A percentile compares a stretch with the other conserved stretches of the same genome.
Conservation (phyloP, 2,888 invertebrate genomes). For the Campopleginae sp. region DNA sequence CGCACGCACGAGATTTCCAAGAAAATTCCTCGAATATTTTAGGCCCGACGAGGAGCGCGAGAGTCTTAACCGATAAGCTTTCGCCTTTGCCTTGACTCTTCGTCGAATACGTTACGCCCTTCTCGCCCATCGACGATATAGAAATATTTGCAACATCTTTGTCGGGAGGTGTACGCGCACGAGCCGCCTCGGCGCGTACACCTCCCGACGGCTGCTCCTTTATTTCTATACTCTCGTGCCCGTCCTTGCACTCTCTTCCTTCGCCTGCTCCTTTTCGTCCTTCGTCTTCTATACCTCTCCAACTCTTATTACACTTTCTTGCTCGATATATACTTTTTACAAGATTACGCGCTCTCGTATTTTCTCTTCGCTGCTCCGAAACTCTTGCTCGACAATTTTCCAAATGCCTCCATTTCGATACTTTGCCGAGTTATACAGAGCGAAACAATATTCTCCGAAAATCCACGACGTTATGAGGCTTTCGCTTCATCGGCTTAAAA, state of each 20-base stretch:
- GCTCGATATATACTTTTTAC: slow-evolving; percentile 63
- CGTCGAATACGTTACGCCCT: neutral
- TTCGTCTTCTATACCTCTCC: slow-evolving; percentile 18
- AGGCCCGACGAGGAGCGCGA: neutral
- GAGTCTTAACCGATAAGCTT: neutral
- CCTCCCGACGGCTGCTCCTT: too few relatives aligned
- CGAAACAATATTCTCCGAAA: too few relatives aligned
- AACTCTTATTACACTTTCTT: slow-evolving; percentile 37
- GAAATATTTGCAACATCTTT: slow-evolving; percentile 6
- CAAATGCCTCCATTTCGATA: neutral
- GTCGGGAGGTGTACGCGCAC: slow-evolving; percentile 7
- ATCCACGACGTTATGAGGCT: too few relatives aligned
- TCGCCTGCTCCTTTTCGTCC: slow-evolving; percentile 10
- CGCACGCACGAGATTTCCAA: neutral
- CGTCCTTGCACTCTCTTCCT: slow-evolving; percentile 7
- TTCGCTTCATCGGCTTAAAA: too few relatives aligned
- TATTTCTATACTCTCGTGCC: neutral
- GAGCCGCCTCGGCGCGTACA: too few relatives aligned
- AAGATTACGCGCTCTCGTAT: slow-evolving; percentile 65
- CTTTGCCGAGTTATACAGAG: too few relatives aligned
- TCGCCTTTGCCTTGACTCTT: neutral
- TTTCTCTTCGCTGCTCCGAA: neutral
- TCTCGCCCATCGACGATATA: slow-evolving; percentile 13
- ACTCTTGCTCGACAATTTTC: too few relatives aligned
- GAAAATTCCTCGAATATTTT: neutral